Percentiles rank a stretch among this genome's conserved stretches.
These are phyloP conservation scores for Seriola aureovittata DNA, from an alignment of 2,113 vertebrate genomes.

Conservation along the genomic window DNA sequence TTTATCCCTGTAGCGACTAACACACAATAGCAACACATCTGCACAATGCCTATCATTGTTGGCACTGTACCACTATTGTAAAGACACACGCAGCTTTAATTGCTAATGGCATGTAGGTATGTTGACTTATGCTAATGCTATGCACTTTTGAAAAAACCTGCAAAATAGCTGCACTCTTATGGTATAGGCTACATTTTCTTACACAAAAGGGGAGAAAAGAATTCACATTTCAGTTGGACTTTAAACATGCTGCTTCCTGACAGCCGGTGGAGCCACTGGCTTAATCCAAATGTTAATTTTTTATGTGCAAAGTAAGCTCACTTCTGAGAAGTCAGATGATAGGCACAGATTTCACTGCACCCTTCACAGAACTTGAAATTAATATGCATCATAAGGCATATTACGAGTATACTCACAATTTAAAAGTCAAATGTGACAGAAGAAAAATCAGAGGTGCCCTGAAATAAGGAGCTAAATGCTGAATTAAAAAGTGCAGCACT, in stretches of 20 bases:
- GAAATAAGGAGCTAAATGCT: conserved; percentile 56
- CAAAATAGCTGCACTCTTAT: no score
- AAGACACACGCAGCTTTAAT: neutral
- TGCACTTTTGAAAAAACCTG: neutral
- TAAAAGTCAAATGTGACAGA: conserved; percentile 53
- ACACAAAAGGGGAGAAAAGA: neutral
- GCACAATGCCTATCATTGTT: neutral
- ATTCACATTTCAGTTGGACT: neutral
- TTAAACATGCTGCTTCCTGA: neutral
- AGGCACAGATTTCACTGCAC: conserved; percentile 9
- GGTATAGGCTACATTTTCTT: neutral
- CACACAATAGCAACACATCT: neutral
- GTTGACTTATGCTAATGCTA: neutral
- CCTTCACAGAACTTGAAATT: conserved; percentile 7
- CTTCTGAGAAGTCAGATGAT: conserved; percentile 26
- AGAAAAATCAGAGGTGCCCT: conserved; percentile 2
- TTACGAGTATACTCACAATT: conserved; percentile 17
- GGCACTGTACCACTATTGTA: neutral
- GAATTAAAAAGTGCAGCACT: conserved; percentile 26
- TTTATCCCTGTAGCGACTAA: neutral
- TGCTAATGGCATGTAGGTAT: no score
- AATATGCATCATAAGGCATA: conserved; percentile 16
- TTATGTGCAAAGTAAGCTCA: conserved; percentile 24
- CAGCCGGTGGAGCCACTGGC: neutral
- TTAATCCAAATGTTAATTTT: conserved; percentile 20